Percentiles rank a stretch among this genome's conserved stretches.
Evolutionary conservation across 2,113 vertebrate genomes (phyloP).

Genomic region (Hipposideros armiger): DNA sequence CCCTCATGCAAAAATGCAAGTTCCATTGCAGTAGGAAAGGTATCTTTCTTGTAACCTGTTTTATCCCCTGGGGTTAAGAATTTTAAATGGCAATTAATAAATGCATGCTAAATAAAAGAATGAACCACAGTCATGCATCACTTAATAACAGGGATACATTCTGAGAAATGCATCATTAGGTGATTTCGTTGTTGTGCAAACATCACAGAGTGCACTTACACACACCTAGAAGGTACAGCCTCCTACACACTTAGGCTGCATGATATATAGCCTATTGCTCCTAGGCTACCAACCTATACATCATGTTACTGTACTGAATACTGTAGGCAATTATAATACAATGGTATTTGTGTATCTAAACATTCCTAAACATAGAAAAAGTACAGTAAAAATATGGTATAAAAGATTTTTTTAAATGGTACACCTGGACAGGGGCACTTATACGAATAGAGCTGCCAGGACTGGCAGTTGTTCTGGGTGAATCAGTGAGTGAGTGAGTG

Average conservation of each 20-base stretch:
- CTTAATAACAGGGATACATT: neutral
- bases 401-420: neutral
- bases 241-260: neutral
- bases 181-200: neutral
- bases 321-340: neutral
- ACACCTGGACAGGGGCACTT: neutral
- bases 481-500: no score
- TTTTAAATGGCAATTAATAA: constrained; percentile 46
- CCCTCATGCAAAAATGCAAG: neutral
- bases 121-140: neutral
- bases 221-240: neutral
- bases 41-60: constrained; percentile 40
- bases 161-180: neutral
- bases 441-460: neutral
- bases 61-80: neutral
- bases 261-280: neutral
- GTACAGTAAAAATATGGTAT: neutral
- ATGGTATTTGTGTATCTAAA: neutral
- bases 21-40: neutral
- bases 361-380: neutral
- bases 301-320: neutral
- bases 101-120: constrained; percentile 23
- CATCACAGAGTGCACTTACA: neutral
- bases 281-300: neutral
- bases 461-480: neutral